A percentile compares a stretch with the other conserved stretches of the same genome.
phyloP scores from a whole-genome alignment of 1,140 invertebrate genomes.

The Danaus melanippus region DNA sequence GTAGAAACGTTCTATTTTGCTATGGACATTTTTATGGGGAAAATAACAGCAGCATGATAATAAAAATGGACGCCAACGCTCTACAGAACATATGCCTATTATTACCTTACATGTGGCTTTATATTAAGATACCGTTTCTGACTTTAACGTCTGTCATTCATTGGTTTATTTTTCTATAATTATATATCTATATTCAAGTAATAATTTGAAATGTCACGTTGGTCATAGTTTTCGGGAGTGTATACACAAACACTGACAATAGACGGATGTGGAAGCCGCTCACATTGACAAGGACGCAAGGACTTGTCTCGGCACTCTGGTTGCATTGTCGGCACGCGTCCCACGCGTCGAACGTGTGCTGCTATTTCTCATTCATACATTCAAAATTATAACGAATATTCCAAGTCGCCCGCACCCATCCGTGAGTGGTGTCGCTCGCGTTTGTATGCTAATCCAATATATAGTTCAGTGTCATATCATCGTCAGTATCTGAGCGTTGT shows the following conservation, averaged over 20 bases:
- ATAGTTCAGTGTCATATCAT: constrained; percentile 55
- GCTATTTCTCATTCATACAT: constrained; percentile 71
- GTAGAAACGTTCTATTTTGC: constrained; percentile 1
- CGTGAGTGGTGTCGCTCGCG: constrained; percentile 50
- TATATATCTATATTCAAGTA: too few species aligned
- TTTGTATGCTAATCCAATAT: constrained; percentile 67
- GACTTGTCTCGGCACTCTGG: constrained; percentile 48
- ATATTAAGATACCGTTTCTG: too few species aligned
- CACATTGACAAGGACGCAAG: constrained; percentile 70
- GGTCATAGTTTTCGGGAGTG: constrained; percentile 54
- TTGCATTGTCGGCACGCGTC: constrained; percentile 60
- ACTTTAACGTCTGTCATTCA: too few species aligned
- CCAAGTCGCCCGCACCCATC: constrained; percentile 60
- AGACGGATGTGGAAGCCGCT: constrained; percentile 70
- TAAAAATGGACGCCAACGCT: constrained; percentile 4
- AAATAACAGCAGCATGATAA: constrained; percentile 1
- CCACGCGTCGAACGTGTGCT: constrained; percentile 55
- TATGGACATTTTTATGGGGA: constrained; percentile 5
- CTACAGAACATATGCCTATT: not conserved
- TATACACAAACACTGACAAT: constrained; percentile 68
- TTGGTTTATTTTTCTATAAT: too few species aligned
- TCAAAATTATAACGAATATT: constrained; percentile 69
- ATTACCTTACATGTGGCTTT: too few species aligned
- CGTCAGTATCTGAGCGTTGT: constrained; percentile 57
- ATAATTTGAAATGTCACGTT: constrained; percentile 41